phyloP scores from a whole-genome alignment of 2,113 vertebrate species.

The Capreolus pygargus region DNA sequence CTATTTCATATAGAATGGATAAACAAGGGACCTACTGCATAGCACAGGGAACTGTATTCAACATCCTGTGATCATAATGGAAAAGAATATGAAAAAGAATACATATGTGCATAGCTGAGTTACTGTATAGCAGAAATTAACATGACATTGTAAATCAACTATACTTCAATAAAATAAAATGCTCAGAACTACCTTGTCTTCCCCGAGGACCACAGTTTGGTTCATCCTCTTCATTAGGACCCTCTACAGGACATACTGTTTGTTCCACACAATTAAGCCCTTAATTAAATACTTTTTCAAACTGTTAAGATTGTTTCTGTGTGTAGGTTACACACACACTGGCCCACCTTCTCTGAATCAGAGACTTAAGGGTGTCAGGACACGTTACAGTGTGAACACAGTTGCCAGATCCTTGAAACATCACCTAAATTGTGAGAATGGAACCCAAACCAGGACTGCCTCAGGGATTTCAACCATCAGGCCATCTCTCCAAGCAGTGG shows the following conservation, averaged over 20 bases:
- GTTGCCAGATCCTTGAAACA: not conserved
- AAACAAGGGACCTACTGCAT: not conserved
- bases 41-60: not conserved
- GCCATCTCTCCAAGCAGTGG: not conserved
- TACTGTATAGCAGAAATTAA: not conserved
- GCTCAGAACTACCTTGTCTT: too few relatives aligned
- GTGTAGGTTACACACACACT: not conserved
- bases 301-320: not conserved
- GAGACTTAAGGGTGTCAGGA: not conserved
- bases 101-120: not conserved
- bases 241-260: fast-evolving
- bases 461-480: fast-evolving
- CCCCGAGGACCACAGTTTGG: fast-evolving
- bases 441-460: fast-evolving
- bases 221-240: too few relatives aligned
- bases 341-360: not conserved
- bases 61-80: not conserved
- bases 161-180: not conserved
- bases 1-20: not conserved
- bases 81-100: not conserved
- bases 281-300: not conserved
- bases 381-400: fast-evolving
- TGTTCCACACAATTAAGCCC: not conserved
- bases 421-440: not conserved
- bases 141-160: not conserved